Percentiles rank a stretch among this genome's conserved stretches.
Conservation (phyloP, 2,888 invertebrate genomes). For the Drosophila mimetica region DNA sequence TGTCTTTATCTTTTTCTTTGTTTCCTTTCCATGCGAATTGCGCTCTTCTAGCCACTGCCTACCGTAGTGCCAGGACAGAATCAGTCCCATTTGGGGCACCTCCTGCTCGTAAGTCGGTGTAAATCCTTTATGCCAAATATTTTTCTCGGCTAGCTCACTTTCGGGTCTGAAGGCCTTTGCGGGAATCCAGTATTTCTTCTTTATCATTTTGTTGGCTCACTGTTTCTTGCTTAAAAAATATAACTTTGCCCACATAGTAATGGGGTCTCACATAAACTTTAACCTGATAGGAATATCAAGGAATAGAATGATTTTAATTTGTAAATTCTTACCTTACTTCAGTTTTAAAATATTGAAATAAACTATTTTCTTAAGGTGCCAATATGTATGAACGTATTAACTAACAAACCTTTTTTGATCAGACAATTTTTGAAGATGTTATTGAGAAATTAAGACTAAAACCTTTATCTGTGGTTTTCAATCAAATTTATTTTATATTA, state of each 20-base stretch:
- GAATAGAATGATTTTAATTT: not conserved
- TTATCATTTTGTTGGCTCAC: not conserved
- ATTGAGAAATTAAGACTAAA: too few species aligned
- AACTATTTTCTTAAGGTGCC: too few species aligned
- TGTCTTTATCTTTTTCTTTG: not conserved
- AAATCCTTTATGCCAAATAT: constrained; percentile 1
- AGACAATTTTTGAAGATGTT: too few species aligned
- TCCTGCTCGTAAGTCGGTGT: constrained; percentile 18
- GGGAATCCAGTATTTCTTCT: constrained; percentile 1
- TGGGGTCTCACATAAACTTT: not conserved
- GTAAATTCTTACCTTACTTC: too few species aligned
- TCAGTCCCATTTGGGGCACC: constrained; percentile 13
- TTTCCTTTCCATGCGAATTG: not conserved
- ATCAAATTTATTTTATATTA: too few species aligned
- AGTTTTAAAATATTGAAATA: too few species aligned
- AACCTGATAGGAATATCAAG: constrained; percentile 1
- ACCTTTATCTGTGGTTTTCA: too few species aligned
- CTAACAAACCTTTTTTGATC: too few species aligned
- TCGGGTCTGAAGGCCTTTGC: not conserved
- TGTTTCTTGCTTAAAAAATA: not conserved
- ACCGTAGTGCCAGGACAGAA: constrained; percentile 34
- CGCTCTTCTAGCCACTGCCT: constrained; percentile 35
- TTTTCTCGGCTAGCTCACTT: not conserved
- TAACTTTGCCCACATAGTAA: not conserved
- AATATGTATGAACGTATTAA: too few species aligned